Evolutionary conservation across 2,113 vertebrate species (phyloP).

Genomic region (Phrynosoma blainvillii): DNA sequence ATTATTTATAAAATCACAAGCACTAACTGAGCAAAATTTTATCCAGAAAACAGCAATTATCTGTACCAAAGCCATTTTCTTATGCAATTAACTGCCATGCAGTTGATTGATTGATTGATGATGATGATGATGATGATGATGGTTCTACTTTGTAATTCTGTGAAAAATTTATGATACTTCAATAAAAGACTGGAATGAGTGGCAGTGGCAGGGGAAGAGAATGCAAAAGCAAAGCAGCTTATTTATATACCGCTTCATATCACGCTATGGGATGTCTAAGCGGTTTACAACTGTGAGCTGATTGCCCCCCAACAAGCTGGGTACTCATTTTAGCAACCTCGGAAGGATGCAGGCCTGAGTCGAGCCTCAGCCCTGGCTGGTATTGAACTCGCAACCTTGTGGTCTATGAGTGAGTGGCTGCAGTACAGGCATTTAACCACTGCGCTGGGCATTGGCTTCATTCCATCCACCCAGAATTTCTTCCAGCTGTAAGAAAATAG

Average conservation of each 20-base stretch:
- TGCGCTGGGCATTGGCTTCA: background rate
- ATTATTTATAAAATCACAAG: background rate
- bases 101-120: fast-evolving
- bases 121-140: too few species aligned
- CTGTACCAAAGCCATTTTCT: background rate
- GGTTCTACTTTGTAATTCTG: background rate
- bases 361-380: too few species aligned
- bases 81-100: background rate
- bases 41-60: background rate
- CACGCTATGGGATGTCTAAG: too few species aligned
- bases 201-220: background rate
- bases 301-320: too few species aligned
- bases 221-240: too few species aligned
- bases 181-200: background rate
- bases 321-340: too few species aligned
- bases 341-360: too few species aligned
- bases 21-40: background rate
- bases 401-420: too few species aligned
- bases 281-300: too few species aligned
- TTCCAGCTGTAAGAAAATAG: background rate
- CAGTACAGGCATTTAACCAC: too few species aligned
- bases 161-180: background rate
- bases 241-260: too few species aligned
- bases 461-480: background rate
- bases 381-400: too few species aligned